These are phyloP conservation scores for Chiroxiphia lanceolata DNA, from an alignment of 2,797 vertebrate species.

Conservation along the genomic window DNA sequence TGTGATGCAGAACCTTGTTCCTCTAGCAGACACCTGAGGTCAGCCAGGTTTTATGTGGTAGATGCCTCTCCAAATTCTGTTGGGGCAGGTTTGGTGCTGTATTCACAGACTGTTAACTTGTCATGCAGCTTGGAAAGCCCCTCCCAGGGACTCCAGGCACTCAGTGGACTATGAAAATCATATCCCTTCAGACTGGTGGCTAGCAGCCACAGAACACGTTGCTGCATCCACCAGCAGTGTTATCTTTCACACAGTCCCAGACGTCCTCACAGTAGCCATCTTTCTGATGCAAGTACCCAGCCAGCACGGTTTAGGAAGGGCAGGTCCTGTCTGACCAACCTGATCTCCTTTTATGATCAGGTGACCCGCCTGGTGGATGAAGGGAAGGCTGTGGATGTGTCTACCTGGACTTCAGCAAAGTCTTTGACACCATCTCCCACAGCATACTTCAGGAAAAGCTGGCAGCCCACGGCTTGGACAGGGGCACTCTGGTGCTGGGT, in stretches of 20 bases:
- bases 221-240: neutral
- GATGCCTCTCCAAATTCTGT: neutral
- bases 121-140: neutral
- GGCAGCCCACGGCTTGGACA: too few relatives aligned
- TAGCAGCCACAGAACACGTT: neutral
- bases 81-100: neutral
- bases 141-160: neutral
- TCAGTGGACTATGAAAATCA: neutral
- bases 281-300: neutral
- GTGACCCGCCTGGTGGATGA: too few relatives aligned
- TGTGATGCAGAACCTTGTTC: neutral
- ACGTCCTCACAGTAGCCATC: neutral
- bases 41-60: neutral
- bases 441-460: too few relatives aligned
- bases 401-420: too few relatives aligned
- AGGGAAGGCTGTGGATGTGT: too few relatives aligned
- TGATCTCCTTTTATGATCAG: too few relatives aligned
- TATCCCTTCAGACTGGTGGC: neutral
- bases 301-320: too few relatives aligned
- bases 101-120: neutral
- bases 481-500: too few relatives aligned
- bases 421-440: too few relatives aligned
- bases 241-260: neutral
- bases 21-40: neutral
- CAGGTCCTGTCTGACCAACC: too few relatives aligned